Evolutionary conservation across 92 coral and sea anemone genomes (phyloP).

Genomic region (Blastomussa wellsi): DNA sequence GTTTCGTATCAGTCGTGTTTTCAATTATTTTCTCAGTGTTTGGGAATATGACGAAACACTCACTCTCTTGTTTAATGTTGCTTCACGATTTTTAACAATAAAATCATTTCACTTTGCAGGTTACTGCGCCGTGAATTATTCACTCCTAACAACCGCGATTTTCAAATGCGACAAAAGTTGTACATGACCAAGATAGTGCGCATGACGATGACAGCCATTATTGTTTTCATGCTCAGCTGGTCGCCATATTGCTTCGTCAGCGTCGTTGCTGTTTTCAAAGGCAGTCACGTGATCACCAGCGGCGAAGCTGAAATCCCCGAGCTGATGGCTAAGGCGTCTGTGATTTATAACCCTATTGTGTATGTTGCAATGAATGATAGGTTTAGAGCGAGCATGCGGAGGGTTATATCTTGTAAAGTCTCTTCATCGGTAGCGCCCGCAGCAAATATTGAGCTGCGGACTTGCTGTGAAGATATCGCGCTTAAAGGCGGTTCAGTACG

Average conservation of each 20-base stretch:
- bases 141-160: neutral
- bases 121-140: conserved; percentile 35
- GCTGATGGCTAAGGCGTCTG: conserved; percentile 77
- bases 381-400: conserved; percentile 40
- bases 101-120: neutral
- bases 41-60: too few relatives aligned
- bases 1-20: too few relatives aligned
- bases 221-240: conserved; percentile 73
- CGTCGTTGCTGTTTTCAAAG: conserved; percentile 51
- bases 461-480: neutral
- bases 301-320: conserved; percentile 65
- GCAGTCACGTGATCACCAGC: conserved; percentile 40
- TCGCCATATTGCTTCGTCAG: conserved; percentile 71
- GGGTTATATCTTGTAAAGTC: conserved; percentile 5
- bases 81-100: too few relatives aligned
- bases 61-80: too few relatives aligned
- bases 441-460: neutral
- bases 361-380: conserved; percentile 52
- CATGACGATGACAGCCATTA: conserved; percentile 54
- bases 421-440: neutral
- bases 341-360: conserved; percentile 70
- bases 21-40: too few relatives aligned
- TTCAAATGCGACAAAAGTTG: conserved; percentile 28
- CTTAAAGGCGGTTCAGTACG: neutral
- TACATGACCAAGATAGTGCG: conserved; percentile 54